These are phyloP conservation scores for Labeo catla DNA, from an alignment of 2,113 vertebrate genomes.

Conservation along the genomic window DNA sequence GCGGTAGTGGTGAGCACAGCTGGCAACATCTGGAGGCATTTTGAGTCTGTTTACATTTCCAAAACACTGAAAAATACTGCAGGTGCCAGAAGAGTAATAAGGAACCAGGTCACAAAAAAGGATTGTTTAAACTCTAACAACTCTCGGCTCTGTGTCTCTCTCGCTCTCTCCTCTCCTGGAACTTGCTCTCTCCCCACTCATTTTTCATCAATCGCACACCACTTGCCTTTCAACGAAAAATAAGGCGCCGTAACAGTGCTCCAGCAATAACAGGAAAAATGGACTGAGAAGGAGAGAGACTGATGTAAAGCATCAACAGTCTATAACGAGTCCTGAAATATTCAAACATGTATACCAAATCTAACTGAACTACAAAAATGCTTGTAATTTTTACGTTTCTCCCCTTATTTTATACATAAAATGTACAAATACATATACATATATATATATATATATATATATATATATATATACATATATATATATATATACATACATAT, in stretches of 20 bases:
- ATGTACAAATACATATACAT: too few species aligned
- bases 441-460: too few species aligned
- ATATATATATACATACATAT: too few species aligned
- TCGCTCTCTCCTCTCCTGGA: conserved; percentile 59
- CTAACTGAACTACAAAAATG: neutral
- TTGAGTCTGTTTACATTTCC: conserved; percentile 82
- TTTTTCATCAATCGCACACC: conserved; percentile 46
- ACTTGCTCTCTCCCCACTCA: neutral
- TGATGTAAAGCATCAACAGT: neutral
- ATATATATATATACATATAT: too few species aligned
- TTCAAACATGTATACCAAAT: neutral
- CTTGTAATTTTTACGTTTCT: neutral
- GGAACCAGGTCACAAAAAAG: conserved; percentile 70
- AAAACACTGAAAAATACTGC: conserved; percentile 78
- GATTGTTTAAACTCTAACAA: conserved; percentile 75
- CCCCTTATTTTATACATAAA: neutral
- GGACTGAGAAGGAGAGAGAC: neutral
- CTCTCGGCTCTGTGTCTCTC: conserved; percentile 51
- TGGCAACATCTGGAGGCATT: conserved; percentile 85
- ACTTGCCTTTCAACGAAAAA: conserved; percentile 40
- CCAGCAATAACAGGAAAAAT: conserved; percentile 44
- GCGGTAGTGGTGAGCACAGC: conserved; percentile 72
- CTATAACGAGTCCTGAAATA: conserved; percentile 10
- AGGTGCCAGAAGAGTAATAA: conserved; percentile 80
- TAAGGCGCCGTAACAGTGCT: conserved; percentile 29